Base-by-base conservation (phyloP, 1,140 invertebrate genomes). In the Hylaeus anthracinus region DNA sequence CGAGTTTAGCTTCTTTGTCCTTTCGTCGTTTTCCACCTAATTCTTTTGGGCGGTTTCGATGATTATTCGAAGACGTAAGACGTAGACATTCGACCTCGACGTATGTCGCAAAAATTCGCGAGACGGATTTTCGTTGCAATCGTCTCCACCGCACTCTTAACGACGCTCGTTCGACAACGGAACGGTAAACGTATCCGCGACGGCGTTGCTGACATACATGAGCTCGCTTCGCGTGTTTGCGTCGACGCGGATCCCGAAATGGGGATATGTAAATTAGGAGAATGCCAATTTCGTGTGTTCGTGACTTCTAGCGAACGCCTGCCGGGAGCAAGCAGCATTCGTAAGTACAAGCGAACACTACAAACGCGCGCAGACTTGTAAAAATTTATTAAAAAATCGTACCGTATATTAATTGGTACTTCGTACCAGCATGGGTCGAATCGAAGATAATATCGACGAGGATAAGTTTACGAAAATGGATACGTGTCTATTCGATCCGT, bases 201-300 rank as follows among this genome's bases (percentile, higher is more conserved):
- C 80, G 67, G 63, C 70, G 76, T 79, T 58, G 56, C 75, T 64
- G 66, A 65, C 75, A 78, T 78, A 60, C 66, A 41, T 8, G 37
- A 70, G 67, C 53, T 43, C 45, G 69, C 14, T 78, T 78, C 66
- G 72, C 48, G 43, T 70, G 45, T 41, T 53, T 51, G 58, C 37
- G 15, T n/a, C 41, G 58, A 43, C 41, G 15, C 64, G 67, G 64
- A 60, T 72, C 70, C 63, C 45, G 26, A 56, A 83, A 80, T 39
- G 78, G 77, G 66, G 66, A 83, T 81, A 83, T 83, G 78, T 60
- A 83, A 79, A 83, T 83, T 75, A 74, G 78, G 58, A 56, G 80
- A 78, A 72, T 78, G 77, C 43, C 75, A 82, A 82, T 82, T 82
- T 82, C 69, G 67, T 51, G 61, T 78, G 55, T 79, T 82, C 80